Evolutionary conservation across 2,888 invertebrate genomes (phyloP).

Genomic region (Unio pictorum): DNA sequence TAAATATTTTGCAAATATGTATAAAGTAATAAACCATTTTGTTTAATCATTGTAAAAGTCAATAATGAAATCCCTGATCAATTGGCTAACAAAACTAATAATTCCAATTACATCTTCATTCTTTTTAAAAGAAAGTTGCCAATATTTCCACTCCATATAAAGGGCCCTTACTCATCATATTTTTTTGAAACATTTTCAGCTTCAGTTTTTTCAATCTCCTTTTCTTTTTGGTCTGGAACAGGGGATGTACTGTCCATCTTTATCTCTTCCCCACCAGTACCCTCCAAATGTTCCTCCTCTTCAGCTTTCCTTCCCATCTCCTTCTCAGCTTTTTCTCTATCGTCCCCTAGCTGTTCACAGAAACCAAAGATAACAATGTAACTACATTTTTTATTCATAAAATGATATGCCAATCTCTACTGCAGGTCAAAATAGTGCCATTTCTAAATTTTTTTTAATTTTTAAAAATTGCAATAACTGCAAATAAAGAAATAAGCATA

Average conservation of each 20-base stretch:
- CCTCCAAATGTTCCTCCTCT: constrained; percentile 16
- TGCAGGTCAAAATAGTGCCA: background rate
- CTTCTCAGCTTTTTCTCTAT: constrained; percentile 31
- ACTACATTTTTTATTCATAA: background rate
- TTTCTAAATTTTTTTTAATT: background rate
- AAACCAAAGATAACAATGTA: too few species aligned
- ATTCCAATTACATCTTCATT: background rate
- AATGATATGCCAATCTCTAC: background rate
- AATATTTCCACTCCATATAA: too few species aligned
- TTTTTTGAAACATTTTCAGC: background rate
- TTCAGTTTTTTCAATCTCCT: constrained; percentile 1
- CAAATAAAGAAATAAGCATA: too few species aligned
- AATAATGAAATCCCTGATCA: too few species aligned
- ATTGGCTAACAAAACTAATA: too few species aligned
- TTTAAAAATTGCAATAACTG: background rate
- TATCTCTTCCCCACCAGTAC: constrained; percentile 3
- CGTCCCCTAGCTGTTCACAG: background rate
- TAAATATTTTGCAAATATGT: too few species aligned
- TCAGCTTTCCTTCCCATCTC: constrained; percentile 26
- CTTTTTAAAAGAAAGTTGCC: background rate
- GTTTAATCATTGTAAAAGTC: too few species aligned
- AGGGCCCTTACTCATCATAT: constrained; percentile 2
- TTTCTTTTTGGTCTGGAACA: constrained; percentile 3
- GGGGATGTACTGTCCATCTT: constrained; percentile 1
- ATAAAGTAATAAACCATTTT: too few species aligned